Evolutionary conservation across 2,888 invertebrate genomes (phyloP), one percentile per base, ranked within the genome.

Genomic region (Macroteleia sp.): DNA sequence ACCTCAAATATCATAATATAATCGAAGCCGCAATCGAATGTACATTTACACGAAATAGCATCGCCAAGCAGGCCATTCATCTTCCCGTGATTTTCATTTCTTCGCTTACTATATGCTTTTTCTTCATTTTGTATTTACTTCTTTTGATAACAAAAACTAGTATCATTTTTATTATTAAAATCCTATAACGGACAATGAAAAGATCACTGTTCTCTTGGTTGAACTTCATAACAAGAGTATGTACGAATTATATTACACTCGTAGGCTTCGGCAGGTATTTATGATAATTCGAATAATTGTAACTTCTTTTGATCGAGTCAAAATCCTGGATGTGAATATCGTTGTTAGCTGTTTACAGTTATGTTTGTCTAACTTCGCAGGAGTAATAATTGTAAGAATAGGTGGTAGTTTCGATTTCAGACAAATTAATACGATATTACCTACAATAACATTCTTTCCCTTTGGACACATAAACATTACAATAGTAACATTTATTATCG

Each of bases 171-270:
- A 73, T 83, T 81, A 86, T 85, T 86, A 83, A 85, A 89, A 87
- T 88, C 84, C 87, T 89, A 88, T 89, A 90, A 90, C 89, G 89
- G 85, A 89, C 86, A 88, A 88, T 87, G 86, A 87, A 89, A 89
- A 85, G 87, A 85, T 88, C 87, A 87, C 86, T 87, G 83, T 87
- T 81, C 83, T 85, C 87, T 87, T 83, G 86, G 86, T 87, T 90
- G 85, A 88, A 88, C 87, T 90, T 86, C 84, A 82, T 85, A 87
- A 89, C 87, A 90, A 88, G 87, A 85, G 85, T 86, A 85, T 86
- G 84, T 46, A 54, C 17, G 44, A 30, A 66, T 80, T 89, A 87
- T 87, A 86, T 88, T 89, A 89, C 89, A 89, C 86, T 89, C 85
- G 85, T 87, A 82, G 76, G 64, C 70, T 69, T 80, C 76, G 52